Conservation (phyloP, 2,888 invertebrate species). For the Epiblema foenella region DNA sequence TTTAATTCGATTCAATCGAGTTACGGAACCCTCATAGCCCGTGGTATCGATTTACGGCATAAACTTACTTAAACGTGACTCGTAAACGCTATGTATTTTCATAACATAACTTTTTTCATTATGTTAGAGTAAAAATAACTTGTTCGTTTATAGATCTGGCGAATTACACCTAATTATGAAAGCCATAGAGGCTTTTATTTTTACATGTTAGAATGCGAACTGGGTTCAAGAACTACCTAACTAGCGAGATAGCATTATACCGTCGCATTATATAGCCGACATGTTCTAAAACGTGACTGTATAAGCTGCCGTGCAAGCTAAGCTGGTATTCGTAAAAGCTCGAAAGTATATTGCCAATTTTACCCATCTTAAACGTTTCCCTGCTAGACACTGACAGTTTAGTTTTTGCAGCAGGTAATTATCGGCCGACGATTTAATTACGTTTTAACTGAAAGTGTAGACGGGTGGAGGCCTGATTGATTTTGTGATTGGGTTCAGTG, state of each 20-base stretch:
- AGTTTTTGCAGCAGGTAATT: conserved; percentile 27
- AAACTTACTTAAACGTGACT: conserved; percentile 45
- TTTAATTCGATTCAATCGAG: neutral
- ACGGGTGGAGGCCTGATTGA: conserved; percentile 46
- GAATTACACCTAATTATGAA: no score
- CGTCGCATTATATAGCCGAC: no score
- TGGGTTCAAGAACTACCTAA: no score
- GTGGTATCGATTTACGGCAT: conserved; percentile 39
- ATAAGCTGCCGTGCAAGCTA: no score
- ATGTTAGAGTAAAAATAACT: no score
- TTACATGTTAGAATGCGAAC: no score
- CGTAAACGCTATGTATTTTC: conserved; percentile 41
- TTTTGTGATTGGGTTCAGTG: conserved; percentile 27
- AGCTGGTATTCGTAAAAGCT: neutral
- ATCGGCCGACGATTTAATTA: conserved; percentile 60
- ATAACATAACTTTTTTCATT: no score
- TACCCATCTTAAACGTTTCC: neutral
- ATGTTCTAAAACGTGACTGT: no score
- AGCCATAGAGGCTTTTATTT: no score
- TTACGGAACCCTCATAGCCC: conserved; percentile 4
- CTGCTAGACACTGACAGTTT: conserved; percentile 15
- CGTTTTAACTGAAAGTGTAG: conserved; percentile 63
- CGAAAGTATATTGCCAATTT: neutral
- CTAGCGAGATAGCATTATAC: no score
- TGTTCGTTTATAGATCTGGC: no score